A percentile compares a stretch with the other conserved stretches of the same genome.
Evolutionary conservation across 2,113 vertebrate species (phyloP).

Genomic region (Panurus biarmicus): DNA sequence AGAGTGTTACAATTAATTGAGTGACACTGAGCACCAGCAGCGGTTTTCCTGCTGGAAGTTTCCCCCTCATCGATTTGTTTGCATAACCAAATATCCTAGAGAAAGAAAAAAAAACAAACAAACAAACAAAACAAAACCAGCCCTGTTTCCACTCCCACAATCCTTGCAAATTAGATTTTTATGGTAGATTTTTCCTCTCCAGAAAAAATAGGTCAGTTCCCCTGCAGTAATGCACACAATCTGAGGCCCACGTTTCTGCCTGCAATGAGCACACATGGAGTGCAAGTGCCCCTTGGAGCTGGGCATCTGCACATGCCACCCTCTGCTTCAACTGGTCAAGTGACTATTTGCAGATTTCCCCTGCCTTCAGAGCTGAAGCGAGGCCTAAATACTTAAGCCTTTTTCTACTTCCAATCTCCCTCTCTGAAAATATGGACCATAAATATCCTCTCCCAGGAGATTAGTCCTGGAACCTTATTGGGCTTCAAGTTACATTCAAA

Average conservation of each 20-base stretch:
- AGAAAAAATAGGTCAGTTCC: constrained; percentile 25
- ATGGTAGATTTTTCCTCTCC: not conserved
- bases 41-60: not conserved
- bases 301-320: not conserved
- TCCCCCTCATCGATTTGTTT: not conserved
- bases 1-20: not conserved
- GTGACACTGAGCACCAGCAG: not conserved
- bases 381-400: constrained; percentile 22
- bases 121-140: too few species aligned
- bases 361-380: not conserved
- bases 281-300: not conserved
- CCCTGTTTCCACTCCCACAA: not conserved
- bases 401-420: constrained; percentile 19
- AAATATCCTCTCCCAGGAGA: constrained; percentile 46
- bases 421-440: constrained; percentile 38
- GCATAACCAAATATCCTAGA: not conserved
- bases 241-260: not conserved
- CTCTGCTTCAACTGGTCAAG: not conserved
- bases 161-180: constrained; percentile 7
- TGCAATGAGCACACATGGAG: not conserved
- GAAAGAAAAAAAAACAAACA: not conserved
- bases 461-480: constrained; percentile 13
- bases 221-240: not conserved
- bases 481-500: constrained; percentile 2
- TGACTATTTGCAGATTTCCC: not conserved